Conservation (phyloP, 2,113 vertebrate genomes). For the Andinoacara biseriatus region DNA sequence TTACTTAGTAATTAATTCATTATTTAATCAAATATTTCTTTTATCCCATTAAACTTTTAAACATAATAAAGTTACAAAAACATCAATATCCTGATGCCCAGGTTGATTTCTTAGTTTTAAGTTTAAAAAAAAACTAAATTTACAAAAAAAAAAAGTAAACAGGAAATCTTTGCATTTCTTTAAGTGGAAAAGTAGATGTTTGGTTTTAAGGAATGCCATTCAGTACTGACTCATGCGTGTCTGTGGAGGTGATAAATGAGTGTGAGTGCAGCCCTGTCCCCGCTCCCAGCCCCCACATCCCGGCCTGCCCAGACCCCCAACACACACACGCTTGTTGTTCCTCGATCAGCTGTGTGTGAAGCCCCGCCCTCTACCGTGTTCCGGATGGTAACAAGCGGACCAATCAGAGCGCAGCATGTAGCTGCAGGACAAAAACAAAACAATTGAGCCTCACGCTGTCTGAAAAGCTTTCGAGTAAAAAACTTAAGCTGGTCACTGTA, state of each 20-base stretch:
- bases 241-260: neutral
- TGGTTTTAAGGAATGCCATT: neutral
- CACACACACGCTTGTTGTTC: constrained; percentile 76
- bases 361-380: constrained; percentile 85
- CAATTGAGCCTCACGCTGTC: constrained; percentile 75
- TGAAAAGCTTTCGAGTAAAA: constrained; percentile 50
- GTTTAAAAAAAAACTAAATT: neutral
- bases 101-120: too few relatives aligned
- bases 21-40: neutral
- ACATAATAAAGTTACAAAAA: neutral
- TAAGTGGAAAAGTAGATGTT: neutral
- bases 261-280: neutral
- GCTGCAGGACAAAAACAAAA: constrained; percentile 85
- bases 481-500: constrained; percentile 45
- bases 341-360: constrained; percentile 85
- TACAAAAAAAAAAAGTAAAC: neutral
- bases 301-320: neutral
- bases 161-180: neutral
- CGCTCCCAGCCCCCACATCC: neutral
- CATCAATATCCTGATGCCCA: neutral
- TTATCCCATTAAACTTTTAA: neutral
- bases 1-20: neutral
- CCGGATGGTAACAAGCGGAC: constrained; percentile 96
- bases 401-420: constrained; percentile 84
- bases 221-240: neutral